Conservation (phyloP, 1,140 invertebrate genomes). For the Drosophila leontia region DNA sequence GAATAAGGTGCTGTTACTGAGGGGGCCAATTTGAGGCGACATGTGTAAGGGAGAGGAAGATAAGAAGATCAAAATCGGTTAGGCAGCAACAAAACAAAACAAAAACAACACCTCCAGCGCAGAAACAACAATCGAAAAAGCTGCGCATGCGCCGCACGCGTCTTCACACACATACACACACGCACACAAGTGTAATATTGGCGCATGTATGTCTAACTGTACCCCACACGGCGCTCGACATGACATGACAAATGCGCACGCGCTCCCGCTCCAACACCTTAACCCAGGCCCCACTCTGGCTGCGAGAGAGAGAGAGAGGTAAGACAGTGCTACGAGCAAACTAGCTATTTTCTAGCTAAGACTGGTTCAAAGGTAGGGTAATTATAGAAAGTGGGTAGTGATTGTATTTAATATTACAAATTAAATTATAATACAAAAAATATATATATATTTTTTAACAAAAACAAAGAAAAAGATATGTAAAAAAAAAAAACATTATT, state of each 20-base stretch:
- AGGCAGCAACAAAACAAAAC: constrained; percentile 12
- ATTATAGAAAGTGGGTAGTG: not conserved
- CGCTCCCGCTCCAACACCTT: constrained; percentile 28
- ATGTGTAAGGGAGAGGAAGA: constrained; percentile 56
- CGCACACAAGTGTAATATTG: constrained; percentile 38
- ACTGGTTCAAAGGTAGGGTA: not conserved
- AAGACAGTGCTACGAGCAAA: not conserved
- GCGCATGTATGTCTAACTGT: constrained; percentile 70
- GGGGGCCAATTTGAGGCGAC: constrained; percentile 43
- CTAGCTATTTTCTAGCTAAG: constrained; percentile 3
- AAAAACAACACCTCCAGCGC: not conserved
- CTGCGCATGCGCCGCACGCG: constrained; percentile 72
- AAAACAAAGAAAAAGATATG: too few relatives aligned
- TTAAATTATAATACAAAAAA: too few relatives aligned
- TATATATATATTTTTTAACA: too few relatives aligned
- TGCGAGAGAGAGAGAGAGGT: not conserved
- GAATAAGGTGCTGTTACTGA: constrained; percentile 33
- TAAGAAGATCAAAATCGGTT: constrained; percentile 31
- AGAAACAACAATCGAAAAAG: constrained; percentile 38
- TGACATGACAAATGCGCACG: constrained; percentile 55
- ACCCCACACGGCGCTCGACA: constrained; percentile 18
- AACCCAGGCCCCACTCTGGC: not conserved
- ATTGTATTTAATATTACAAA: not conserved
- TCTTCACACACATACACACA: constrained; percentile 37
- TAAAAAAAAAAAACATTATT: too few relatives aligned